phyloP scores from a whole-genome alignment of 2,797 vertebrate species.

The Spea hammondii region DNA sequence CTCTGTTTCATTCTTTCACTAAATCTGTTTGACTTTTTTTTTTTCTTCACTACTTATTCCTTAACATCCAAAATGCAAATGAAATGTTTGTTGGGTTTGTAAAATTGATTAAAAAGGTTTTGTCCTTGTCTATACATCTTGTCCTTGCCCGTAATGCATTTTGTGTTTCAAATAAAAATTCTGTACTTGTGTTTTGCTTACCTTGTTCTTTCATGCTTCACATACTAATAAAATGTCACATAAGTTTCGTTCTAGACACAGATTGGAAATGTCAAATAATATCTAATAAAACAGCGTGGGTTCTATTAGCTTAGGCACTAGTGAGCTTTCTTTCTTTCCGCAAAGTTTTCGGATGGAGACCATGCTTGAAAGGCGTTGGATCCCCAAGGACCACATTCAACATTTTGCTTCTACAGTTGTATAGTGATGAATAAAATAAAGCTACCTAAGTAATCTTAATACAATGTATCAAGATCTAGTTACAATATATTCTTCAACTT shows the following conservation, averaged over 20 bases:
- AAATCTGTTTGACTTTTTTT: constrained; percentile 45
- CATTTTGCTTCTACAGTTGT: too few relatives aligned
- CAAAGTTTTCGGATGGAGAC: too few relatives aligned
- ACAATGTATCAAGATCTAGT: too few relatives aligned
- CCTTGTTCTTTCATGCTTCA: constrained; percentile 23
- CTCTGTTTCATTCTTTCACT: constrained; percentile 36
- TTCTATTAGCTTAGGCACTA: too few relatives aligned
- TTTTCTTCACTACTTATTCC: constrained; percentile 17
- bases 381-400: too few relatives aligned
- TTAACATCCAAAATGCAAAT: constrained; percentile 48
- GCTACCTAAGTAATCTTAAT: too few relatives aligned
- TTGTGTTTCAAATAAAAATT: constrained; percentile 41
- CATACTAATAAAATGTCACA: constrained; percentile 2
- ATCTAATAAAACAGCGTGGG: too few relatives aligned
- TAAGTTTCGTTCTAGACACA: background rate
- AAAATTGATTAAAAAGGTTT: constrained; percentile 23
- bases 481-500: too few relatives aligned
- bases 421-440: too few relatives aligned
- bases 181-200: constrained; percentile 32
- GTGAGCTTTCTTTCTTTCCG: too few relatives aligned
- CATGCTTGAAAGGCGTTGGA: too few relatives aligned
- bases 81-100: constrained; percentile 42
- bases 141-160: constrained; percentile 45
- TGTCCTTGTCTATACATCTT: constrained; percentile 32
- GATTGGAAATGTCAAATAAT: constrained; percentile 11